These are phyloP conservation scores for Cerastoderma edule DNA, from an alignment of 2,888 invertebrate genomes.

Conservation along the genomic window DNA sequence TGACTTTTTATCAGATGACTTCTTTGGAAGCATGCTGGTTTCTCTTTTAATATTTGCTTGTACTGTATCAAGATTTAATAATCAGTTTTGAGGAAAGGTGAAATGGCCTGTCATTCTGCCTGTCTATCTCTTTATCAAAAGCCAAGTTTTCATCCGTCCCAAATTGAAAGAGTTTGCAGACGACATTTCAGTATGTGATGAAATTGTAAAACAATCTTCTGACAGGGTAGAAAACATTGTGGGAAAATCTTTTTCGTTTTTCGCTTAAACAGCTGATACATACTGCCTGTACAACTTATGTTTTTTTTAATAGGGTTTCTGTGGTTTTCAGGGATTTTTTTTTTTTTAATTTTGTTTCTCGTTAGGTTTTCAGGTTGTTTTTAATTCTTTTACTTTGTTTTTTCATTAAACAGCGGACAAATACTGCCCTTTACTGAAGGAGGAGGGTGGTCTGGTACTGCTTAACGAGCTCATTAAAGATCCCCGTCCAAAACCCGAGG, in stretches of 20 bases:
- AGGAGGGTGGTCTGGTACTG: slow-evolving; percentile 92
- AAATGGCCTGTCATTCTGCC: too few relatives aligned
- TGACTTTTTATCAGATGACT: too few relatives aligned
- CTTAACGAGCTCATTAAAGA: slow-evolving; percentile 85
- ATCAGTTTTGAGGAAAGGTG: too few relatives aligned
- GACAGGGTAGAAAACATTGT: not conserved
- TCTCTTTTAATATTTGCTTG: too few relatives aligned
- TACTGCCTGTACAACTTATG: too few relatives aligned
- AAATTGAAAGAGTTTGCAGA: not conserved
- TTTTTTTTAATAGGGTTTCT: too few relatives aligned
- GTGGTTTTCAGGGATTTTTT: too few relatives aligned
- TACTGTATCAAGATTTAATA: too few relatives aligned
- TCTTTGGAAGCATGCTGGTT: too few relatives aligned
- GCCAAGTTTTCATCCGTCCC: not conserved
- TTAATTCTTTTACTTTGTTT: slow-evolving; percentile 5
- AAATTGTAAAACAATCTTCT: not conserved
- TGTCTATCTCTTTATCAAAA: not conserved
- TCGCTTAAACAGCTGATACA: slow-evolving; percentile 85
- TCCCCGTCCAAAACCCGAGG: slow-evolving; percentile 61
- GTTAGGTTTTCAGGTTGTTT: too few relatives aligned
- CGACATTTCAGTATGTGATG: not conserved
- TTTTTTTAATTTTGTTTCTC: too few relatives aligned
- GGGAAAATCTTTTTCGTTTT: not conserved
- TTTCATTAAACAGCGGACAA: slow-evolving; percentile 89
- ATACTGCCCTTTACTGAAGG: slow-evolving; percentile 94